Evolutionary conservation across 2,888 invertebrate genomes (phyloP).

Genomic region (Steinernema carpocapsae): DNA sequence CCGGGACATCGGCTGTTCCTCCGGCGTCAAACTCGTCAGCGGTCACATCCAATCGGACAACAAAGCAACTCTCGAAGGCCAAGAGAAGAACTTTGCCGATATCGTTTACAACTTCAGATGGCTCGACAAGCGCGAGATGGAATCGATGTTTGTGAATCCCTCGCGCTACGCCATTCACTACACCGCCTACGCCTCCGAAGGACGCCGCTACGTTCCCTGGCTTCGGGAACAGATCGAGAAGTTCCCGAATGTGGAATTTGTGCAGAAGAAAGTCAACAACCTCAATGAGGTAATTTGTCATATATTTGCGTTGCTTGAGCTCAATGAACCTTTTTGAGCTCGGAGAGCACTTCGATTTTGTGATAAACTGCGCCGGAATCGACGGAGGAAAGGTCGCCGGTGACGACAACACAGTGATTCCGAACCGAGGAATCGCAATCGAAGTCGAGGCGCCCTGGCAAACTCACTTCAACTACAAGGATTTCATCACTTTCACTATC

Average conservation of each 20-base stretch:
- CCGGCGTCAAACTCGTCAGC: conserved; percentile 63
- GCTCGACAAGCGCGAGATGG: conserved; percentile 55
- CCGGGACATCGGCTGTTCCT: conserved; percentile 47
- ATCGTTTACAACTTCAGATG: conserved; percentile 66
- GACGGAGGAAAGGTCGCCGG: conserved; percentile 69
- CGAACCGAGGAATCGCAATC: conserved; percentile 59
- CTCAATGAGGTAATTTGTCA: no score
- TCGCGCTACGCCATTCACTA: conserved; percentile 63
- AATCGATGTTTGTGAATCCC: conserved; percentile 54
- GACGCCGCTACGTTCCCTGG: conserved; percentile 67
- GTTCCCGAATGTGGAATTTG: conserved; percentile 49
- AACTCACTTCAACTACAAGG: conserved; percentile 79
- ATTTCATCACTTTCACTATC: conserved; percentile 57
- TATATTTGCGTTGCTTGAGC: no score
- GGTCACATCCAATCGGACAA: conserved; percentile 66
- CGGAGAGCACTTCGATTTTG: conserved; percentile 68
- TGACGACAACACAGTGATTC: conserved; percentile 68
- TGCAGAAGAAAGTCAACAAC: conserved; percentile 44
- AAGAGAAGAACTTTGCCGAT: conserved; percentile 58
- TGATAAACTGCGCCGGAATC: conserved; percentile 72
- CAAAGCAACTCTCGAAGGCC: conserved; percentile 47
- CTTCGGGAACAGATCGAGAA: conserved; percentile 47
- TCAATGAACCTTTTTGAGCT: no score
- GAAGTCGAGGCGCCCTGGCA: conserved; percentile 81
- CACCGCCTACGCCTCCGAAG: conserved; percentile 65